Percentiles rank a stretch among this genome's conserved stretches.
These are phyloP conservation scores for Caerostris extrusa DNA, from an alignment of 1,140 invertebrate genomes.

Conservation along the genomic window DNA sequence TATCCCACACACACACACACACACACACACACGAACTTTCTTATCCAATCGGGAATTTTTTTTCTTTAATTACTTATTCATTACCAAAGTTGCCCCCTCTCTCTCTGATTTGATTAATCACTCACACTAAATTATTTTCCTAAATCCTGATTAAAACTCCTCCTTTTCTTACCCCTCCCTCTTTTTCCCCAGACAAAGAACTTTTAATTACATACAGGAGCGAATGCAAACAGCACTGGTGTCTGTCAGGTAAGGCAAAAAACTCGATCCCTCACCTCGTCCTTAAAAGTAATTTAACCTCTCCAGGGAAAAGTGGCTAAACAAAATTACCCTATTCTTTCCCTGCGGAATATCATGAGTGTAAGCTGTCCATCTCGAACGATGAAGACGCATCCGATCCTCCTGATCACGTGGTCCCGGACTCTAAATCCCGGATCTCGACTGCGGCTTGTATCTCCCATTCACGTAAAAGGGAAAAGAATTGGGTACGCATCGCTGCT, in stretches of 20 bases:
- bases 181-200: conserved; percentile 53
- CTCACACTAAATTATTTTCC: conserved; percentile 60
- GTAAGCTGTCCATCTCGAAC: neutral
- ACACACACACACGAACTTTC: neutral
- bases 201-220: conserved; percentile 72
- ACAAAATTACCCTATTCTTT: conserved; percentile 67
- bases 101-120: conserved; percentile 71
- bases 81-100: conserved; percentile 19
- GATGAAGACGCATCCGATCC: conserved; percentile 67
- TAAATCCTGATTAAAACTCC: conserved; percentile 74
- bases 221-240: conserved; percentile 60
- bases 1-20: neutral
- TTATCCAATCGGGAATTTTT: conserved; percentile 14
- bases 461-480: conserved; percentile 69
- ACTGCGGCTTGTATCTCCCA: conserved; percentile 72
- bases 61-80: conserved; percentile 64
- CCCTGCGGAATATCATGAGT: conserved; percentile 14
- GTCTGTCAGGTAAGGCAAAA: conserved; percentile 74
- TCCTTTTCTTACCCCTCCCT: neutral
- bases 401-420: conserved; percentile 56
- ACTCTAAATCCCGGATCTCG: conserved; percentile 65
- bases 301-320: conserved; percentile 33
- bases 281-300: conserved; percentile 77
- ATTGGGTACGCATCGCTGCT: conserved; percentile 65
- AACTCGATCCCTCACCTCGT: conserved; percentile 71